Percentiles rank a stretch among this genome's conserved stretches.
Conservation (phyloP, 2,113 vertebrate genomes). For the Equus quagga region DNA sequence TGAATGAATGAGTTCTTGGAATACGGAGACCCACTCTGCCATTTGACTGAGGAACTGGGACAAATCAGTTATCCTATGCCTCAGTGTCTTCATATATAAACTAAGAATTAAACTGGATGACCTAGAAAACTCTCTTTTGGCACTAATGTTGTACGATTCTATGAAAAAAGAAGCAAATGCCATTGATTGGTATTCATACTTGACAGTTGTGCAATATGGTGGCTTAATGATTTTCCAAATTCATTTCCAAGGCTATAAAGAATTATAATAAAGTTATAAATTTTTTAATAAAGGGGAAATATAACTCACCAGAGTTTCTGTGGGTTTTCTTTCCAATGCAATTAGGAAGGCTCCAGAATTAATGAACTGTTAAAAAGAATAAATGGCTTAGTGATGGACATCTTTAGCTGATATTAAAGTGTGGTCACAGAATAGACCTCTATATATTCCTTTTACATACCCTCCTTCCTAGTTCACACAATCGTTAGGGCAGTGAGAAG, state of each 20-base stretch:
- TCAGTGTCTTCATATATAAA: background rate
- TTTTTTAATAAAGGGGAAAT: background rate
- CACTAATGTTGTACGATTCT: background rate
- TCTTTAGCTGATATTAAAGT: background rate
- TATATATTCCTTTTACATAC: rapidly evolving
- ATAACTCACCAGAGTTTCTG: constrained; percentile 71
- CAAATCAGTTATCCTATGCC: background rate
- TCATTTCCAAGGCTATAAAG: background rate
- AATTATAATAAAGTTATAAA: background rate
- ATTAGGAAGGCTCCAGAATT: constrained; percentile 76
- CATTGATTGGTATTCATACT: background rate
- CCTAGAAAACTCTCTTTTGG: background rate
- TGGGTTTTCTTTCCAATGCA: constrained; percentile 66
- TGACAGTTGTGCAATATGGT: background rate
- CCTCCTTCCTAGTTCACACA: background rate
- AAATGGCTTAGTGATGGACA: background rate
- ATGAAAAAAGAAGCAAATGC: background rate
- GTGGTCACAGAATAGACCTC: background rate
- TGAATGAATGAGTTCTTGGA: background rate
- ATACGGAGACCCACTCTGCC: background rate
- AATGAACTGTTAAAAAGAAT: constrained; percentile 73
- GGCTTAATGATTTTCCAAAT: background rate
- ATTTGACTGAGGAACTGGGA: background rate
- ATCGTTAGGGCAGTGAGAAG: background rate
- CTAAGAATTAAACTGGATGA: background rate